Evolutionary conservation across 2,888 invertebrate species (phyloP).

Genomic region (Lepeophtheirus nordmannii): DNA sequence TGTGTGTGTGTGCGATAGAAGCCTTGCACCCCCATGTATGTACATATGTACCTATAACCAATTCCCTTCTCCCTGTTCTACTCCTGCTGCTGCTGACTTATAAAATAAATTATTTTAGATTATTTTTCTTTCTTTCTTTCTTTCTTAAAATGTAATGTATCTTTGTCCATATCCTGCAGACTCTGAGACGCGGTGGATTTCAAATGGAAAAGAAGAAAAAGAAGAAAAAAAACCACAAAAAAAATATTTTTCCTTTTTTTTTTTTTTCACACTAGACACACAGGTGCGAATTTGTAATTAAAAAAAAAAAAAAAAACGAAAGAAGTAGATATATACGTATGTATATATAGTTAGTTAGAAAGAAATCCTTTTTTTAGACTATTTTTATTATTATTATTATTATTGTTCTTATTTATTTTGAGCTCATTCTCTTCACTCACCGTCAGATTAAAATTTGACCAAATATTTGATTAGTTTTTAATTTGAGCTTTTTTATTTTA

Average conservation of each 20-base stretch:
- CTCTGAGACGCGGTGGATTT: neutral
- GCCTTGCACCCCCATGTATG: too few species aligned
- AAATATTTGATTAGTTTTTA: too few species aligned
- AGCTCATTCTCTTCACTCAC: too few species aligned
- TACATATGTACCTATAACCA: too few species aligned
- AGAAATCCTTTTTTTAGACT: too few species aligned
- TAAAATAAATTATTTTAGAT: conserved; percentile 5
- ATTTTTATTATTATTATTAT: too few species aligned
- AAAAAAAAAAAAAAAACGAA: neutral
- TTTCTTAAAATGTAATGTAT: neutral
- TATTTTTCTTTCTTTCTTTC: neutral
- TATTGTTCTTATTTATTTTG: too few species aligned
- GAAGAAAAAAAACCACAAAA: neutral
- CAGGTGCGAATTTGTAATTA: conserved; percentile 8
- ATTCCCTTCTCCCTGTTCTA: neutral
- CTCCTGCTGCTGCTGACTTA: neutral
- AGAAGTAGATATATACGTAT: too few species aligned
- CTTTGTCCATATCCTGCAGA: conserved; percentile 8
- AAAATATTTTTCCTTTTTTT: neutral
- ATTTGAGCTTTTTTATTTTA: too few species aligned
- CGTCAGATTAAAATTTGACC: too few species aligned
- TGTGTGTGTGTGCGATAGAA: too few species aligned
- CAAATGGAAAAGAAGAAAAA: neutral
- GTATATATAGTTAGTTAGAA: too few species aligned
- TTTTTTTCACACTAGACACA: conserved; percentile 3